Conservation (phyloP, 1,140 invertebrate species). For the Bilobella aurantiaca region DNA sequence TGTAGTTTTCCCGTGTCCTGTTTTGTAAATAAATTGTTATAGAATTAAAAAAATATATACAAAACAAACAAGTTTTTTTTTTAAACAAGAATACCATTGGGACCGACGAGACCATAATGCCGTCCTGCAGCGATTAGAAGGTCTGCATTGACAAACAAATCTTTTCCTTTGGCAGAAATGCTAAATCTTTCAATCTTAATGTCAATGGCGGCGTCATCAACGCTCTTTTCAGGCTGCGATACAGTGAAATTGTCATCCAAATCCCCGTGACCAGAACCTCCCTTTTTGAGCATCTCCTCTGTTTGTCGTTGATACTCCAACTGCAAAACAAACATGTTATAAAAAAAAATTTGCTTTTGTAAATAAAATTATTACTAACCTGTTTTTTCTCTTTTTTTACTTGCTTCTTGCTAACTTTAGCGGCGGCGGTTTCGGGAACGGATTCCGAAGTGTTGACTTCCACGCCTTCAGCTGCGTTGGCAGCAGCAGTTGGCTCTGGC, state of each 20-base stretch:
- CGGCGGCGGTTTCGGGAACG: conserved; percentile 44
- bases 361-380: conserved; percentile 37
- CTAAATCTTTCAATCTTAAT: conserved; percentile 99
- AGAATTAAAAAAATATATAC: conserved; percentile 15
- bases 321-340: conserved; percentile 42
- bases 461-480: neutral
- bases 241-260: conserved; percentile 91
- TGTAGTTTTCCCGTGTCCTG: conserved; percentile 99
- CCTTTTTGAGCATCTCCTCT: conserved; percentile 75
- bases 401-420: conserved; percentile 85
- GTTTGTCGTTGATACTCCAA: conserved; percentile 84
- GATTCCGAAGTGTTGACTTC: neutral
- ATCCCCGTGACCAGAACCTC: conserved; percentile 74
- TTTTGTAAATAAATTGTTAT: too few species aligned
- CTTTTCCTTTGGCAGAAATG: conserved; percentile 93
- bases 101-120: conserved; percentile 94
- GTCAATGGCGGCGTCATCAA: conserved; percentile 87
- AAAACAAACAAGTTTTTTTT: conserved; percentile 14
- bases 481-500: neutral
- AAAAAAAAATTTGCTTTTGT: neutral
- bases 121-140: conserved; percentile 85
- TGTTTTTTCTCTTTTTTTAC: conserved; percentile 85
- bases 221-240: conserved; percentile 80
- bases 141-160: conserved; percentile 93
- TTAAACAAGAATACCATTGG: conserved; percentile 83